phyloP scores from a whole-genome alignment of 1,140 invertebrate species.

The Nylanderia fulva region DNA sequence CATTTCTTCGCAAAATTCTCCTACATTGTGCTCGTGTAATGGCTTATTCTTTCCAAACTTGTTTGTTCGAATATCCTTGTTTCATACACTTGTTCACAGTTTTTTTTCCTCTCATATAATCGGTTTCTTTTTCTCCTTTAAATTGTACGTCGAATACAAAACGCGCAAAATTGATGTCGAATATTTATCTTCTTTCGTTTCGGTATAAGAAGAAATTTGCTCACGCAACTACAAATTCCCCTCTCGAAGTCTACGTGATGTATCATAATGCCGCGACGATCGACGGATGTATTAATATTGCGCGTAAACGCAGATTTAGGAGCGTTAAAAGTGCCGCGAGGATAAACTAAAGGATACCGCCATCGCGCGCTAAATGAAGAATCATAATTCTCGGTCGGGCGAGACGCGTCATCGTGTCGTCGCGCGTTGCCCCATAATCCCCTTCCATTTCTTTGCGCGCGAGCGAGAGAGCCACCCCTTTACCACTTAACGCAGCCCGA shows the following conservation, averaged over 20 bases:
- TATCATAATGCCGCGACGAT: too few species aligned
- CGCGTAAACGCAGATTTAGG: slow-evolving; percentile 56
- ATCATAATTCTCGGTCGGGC: slow-evolving; percentile 81
- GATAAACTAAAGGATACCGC: slow-evolving; percentile 50
- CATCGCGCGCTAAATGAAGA: slow-evolving; percentile 79
- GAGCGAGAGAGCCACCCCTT: slow-evolving; percentile 38
- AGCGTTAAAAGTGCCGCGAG: slow-evolving; percentile 70
- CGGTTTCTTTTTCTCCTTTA: not conserved
- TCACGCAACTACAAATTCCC: not conserved
- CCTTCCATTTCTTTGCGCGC: slow-evolving; percentile 11
- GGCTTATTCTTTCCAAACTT: slow-evolving; percentile 16
- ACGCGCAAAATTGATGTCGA: not conserved
- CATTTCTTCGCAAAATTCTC: slow-evolving; percentile 22
- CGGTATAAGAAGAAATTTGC: not conserved
- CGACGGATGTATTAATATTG: not conserved
- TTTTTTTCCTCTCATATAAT: not conserved
- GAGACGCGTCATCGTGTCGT: slow-evolving; percentile 74
- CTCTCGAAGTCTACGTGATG: too few species aligned
- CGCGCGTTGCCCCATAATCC: slow-evolving; percentile 74
- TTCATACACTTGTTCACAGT: not conserved
- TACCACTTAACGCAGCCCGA: slow-evolving; percentile 50
- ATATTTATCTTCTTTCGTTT: not conserved
- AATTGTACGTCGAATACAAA: not conserved
- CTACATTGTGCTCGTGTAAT: not conserved
- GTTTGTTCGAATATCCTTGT: slow-evolving; percentile 3